phyloP scores from a whole-genome alignment of 2,888 invertebrate species.

The Autographa pulchrina region DNA sequence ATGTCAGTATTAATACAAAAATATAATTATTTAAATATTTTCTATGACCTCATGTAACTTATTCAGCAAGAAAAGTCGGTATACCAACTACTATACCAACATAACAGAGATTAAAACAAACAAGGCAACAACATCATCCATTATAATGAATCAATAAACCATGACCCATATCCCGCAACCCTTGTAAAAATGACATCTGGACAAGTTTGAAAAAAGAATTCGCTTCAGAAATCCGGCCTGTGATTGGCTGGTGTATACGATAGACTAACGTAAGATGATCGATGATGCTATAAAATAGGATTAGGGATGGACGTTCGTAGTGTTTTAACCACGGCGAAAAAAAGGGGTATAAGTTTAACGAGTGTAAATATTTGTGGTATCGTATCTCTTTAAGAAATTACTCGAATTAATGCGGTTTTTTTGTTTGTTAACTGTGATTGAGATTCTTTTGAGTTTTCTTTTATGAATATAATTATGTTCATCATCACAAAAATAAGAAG shows the following conservation, averaged over 20 bases:
- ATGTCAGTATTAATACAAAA: too few relatives aligned
- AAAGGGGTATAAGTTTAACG: too few relatives aligned
- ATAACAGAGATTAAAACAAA: background rate
- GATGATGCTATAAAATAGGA: background rate
- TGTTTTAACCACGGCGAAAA: background rate
- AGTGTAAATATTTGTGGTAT: too few relatives aligned
- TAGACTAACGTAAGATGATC: background rate
- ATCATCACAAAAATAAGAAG: too few relatives aligned
- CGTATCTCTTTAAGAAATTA: too few relatives aligned
- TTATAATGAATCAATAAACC: slow-evolving; percentile 4
- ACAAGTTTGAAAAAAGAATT: background rate
- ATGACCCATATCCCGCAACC: slow-evolving; percentile 1
- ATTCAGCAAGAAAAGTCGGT: too few relatives aligned
- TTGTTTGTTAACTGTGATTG: too few relatives aligned
- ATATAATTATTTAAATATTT: too few relatives aligned
- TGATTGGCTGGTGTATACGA: background rate
- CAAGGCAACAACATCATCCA: background rate
- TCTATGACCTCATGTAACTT: too few relatives aligned
- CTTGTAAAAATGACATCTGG: background rate
- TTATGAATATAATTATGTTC: too few relatives aligned
- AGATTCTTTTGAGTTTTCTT: too few relatives aligned
- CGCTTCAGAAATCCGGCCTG: background rate
- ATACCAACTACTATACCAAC: background rate
- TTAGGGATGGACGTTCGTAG: background rate
- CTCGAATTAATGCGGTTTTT: too few relatives aligned